Base-by-base conservation (phyloP, 2,797 vertebrate genomes). In the Peromyscus melanophrys region DNA sequence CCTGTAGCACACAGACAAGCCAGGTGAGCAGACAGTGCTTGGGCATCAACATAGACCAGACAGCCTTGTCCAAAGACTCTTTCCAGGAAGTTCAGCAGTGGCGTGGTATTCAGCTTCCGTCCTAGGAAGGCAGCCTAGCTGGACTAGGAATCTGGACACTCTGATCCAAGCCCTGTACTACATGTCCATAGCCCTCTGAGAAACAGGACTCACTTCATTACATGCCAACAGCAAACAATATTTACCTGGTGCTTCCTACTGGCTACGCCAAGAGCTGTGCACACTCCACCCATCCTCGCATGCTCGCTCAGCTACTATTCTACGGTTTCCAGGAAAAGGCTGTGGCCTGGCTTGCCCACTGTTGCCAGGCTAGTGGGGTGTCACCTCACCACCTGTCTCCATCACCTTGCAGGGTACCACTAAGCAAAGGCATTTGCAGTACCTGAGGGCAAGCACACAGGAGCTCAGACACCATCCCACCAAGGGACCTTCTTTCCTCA, bases 181-280 rank as follows among this genome's bases (percentile, higher is more conserved):
- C 6, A 19, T 10, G n/a, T 61, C 76, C 27, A 31, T 25, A 6
- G 16, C 37, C 55, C 25, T 55, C 87, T 31, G 37, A 17, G 89
- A 86, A 96, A 87, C 90, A 84, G 46, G 4, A 13, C 67, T 76
- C 27, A 4, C 76, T 75, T 77, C 85, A 88, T 80, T 61, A 80
- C 37, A 86, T 90, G 73, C 43, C 23, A 63, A 4, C 13, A 73
- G 73, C 17, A 17, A 1, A 29, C 23, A 75, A 8, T 13, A n/a
- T 57, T 67, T 78, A 77, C 16, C 40, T 84, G 71, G 88, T 34
- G 23, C 52, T 95, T 4, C 14, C 89, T 3, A 16, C 1, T 1
- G 0, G 21, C 63, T 4, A 1, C 6, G 21, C 63, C 69, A 23
- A 10, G 19, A 25, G 31, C n/a, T 16, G 1, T 4, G 0, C 34